Evolutionary conservation across 2,113 vertebrate genomes (phyloP).

Genomic region (Takifugu flavidus): DNA sequence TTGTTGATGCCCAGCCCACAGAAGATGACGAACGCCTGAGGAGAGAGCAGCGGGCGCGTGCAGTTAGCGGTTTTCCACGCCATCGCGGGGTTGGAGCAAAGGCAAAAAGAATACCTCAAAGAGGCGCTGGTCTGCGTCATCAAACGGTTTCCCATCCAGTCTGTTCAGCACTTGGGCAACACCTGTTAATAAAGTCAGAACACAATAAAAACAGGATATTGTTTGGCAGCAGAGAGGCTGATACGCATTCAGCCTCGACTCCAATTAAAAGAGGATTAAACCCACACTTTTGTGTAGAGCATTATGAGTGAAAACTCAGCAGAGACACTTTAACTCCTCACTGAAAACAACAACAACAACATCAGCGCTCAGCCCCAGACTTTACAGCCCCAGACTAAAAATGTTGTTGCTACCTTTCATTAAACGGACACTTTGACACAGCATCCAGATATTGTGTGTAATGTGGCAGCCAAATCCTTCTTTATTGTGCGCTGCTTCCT

Average conservation of each 20-base stretch:
- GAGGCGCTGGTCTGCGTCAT: conserved; percentile 94
- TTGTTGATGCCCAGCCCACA: conserved; percentile 99
- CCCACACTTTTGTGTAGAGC: conserved; percentile 37
- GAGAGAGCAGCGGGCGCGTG: conserved; percentile 30
- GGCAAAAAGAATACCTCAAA: conserved; percentile 83
- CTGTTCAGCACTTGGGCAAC: conserved; percentile 97
- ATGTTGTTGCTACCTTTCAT: background rate
- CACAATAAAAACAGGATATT: background rate
- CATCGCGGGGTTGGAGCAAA: background rate
- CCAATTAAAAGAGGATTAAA: conserved; percentile 46
- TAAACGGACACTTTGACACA: conserved; percentile 15
- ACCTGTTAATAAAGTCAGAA: conserved; percentile 72
- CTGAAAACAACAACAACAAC: background rate
- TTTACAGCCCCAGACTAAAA: too few relatives aligned
- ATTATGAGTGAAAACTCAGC: conserved; percentile 28
- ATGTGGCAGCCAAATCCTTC: conserved; percentile 6
- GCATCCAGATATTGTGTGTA: conserved; percentile 12
- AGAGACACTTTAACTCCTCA: background rate
- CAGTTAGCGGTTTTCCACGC: background rate
- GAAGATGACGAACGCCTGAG: conserved; percentile 98
- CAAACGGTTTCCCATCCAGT: conserved; percentile 94
- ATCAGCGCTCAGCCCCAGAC: too few relatives aligned
- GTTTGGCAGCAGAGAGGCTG: background rate
- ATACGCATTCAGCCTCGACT: conserved; percentile 6
- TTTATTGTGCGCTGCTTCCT: conserved; percentile 21